Conservation (phyloP, 2,113 vertebrate genomes). For the Dasypus novemcinctus region DNA sequence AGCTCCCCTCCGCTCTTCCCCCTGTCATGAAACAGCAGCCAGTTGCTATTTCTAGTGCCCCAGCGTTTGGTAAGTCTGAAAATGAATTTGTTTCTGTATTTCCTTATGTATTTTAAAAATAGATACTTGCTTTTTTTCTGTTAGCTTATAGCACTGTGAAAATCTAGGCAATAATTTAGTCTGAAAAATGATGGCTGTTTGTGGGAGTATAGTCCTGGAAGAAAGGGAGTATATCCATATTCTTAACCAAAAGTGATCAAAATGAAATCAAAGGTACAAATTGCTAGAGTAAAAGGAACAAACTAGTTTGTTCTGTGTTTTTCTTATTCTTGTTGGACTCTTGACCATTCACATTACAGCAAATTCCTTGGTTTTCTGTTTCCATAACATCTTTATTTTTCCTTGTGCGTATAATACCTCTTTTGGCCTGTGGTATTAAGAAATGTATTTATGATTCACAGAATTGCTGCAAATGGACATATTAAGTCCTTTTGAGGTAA, state of each 20-base stretch:
- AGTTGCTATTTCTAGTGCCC: slow-evolving; percentile 86
- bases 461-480: neutral
- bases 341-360: neutral
- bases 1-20: slow-evolving; percentile 91
- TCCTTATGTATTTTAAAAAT: neutral
- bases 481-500: neutral
- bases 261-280: neutral
- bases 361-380: neutral
- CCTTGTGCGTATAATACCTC: neutral
- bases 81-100: neutral
- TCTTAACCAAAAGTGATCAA: neutral
- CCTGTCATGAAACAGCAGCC: slow-evolving; percentile 94
- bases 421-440: neutral
- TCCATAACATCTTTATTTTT: neutral
- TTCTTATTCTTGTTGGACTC: neutral
- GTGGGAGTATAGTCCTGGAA: neutral
- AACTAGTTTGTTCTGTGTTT: too few relatives aligned
- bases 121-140: neutral
- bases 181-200: neutral
- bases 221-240: neutral
- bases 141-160: neutral
- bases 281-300: neutral
- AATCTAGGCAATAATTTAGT: neutral
- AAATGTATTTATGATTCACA: neutral
- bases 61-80: slow-evolving; percentile 90